Conservation (phyloP, 1,140 invertebrate species). For the Pemphigus obesinymphae region DNA sequence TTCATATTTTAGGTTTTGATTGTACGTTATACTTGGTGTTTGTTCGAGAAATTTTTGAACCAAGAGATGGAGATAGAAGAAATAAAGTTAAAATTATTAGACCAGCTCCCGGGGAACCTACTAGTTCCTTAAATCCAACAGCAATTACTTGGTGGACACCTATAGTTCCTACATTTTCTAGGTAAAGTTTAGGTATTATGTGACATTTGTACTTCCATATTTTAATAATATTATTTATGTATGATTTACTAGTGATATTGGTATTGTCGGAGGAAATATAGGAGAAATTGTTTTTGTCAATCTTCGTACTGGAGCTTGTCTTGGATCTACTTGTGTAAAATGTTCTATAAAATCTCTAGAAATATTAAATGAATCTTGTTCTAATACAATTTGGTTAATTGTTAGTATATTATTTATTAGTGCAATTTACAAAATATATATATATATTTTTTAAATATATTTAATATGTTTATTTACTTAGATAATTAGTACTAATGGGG, state of each 20-base stretch:
- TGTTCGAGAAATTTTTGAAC: conserved; percentile 37
- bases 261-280: conserved; percentile 41
- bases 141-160: conserved; percentile 35
- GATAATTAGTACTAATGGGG: conserved; percentile 62
- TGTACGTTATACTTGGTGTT: conserved; percentile 33
- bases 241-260: conserved; percentile 17
- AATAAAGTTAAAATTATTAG: conserved; percentile 36
- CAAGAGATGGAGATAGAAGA: conserved; percentile 22
- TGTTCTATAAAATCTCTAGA: conserved; percentile 39
- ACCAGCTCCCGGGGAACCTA: conserved; percentile 31
- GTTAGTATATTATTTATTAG: conserved; percentile 12
- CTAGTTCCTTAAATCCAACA: conserved; percentile 14
- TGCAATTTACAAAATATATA: not conserved
- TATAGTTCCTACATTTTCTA: conserved; percentile 18
- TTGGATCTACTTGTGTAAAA: conserved; percentile 42
- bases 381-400: conserved; percentile 53
- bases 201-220: not conserved
- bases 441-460: not conserved
- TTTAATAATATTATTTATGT: not conserved
- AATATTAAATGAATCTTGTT: conserved; percentile 64
- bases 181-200: not conserved
- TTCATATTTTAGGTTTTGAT: conserved; percentile 26
- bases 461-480: conserved; percentile 45
- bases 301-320: conserved; percentile 33
- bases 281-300: conserved; percentile 43